Conservation (phyloP, 2,888 invertebrate genomes). For the Axea sp. region DNA sequence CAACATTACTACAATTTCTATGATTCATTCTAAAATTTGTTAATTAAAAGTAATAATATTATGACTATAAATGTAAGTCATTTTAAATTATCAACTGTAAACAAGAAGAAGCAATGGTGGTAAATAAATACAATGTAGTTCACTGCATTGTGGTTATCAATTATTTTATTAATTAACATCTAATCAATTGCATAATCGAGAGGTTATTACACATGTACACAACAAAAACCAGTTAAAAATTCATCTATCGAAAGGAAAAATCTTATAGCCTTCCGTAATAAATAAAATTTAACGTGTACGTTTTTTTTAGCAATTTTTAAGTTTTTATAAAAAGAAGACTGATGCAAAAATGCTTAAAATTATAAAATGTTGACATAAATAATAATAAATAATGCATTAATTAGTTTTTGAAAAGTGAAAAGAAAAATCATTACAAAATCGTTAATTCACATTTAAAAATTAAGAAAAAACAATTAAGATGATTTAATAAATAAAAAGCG, state of each 20-base stretch:
- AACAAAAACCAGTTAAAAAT: constrained; percentile 43
- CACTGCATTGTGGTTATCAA: constrained; percentile 7
- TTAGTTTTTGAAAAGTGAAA: background rate
- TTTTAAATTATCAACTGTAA: constrained; percentile 2
- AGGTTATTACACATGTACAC: constrained; percentile 33
- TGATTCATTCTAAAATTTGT: too few species aligned
- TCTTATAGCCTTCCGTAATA: constrained; percentile 4
- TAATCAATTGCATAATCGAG: constrained; percentile 32
- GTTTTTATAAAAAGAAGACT: constrained; percentile 32
- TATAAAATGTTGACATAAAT: background rate
- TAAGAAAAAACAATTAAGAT: background rate
- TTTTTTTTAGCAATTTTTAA: too few species aligned
- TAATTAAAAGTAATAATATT: too few species aligned
- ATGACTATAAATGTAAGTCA: too few species aligned
- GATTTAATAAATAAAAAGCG: background rate
- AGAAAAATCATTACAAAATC: constrained; percentile 11
- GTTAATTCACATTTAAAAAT: constrained; percentile 4
- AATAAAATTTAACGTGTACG: constrained; percentile 7
- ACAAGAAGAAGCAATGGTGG: constrained; percentile 1
- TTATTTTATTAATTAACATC: constrained; percentile 46
- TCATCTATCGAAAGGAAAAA: background rate
- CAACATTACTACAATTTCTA: too few species aligned
- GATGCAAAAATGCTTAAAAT: constrained; percentile 6
- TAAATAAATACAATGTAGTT: constrained; percentile 9
- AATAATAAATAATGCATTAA: constrained; percentile 5